Evolutionary conservation across 2,888 invertebrate genomes (phyloP).

Genomic region (Macropis europaea): DNA sequence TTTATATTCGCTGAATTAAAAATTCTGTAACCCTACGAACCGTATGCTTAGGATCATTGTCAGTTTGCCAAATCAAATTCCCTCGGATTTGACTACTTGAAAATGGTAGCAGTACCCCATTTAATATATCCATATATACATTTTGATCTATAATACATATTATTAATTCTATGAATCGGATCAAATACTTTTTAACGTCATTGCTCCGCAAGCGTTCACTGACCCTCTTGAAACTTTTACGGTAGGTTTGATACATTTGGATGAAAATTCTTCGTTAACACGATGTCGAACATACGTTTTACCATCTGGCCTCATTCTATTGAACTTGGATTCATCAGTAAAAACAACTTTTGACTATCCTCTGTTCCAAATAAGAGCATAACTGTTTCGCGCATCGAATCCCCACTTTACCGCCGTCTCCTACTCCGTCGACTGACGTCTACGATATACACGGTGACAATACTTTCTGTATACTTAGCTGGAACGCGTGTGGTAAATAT

Average conservation of each 20-base stretch:
- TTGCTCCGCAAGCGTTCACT: not conserved
- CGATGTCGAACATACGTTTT: no score
- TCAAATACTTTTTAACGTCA: not conserved
- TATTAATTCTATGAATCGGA: constrained; percentile 1
- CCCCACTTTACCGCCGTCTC: no score
- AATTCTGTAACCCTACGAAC: not conserved
- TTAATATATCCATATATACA: not conserved
- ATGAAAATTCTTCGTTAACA: not conserved
- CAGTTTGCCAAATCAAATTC: not conserved
- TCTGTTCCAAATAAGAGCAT: no score
- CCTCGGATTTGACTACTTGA: not conserved
- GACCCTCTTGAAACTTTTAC: not conserved
- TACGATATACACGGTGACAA: no score
- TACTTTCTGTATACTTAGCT: no score
- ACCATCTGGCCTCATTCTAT: no score
- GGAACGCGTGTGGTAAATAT: no score
- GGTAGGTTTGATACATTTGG: not conserved
- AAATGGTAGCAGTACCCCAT: not conserved
- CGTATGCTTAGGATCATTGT: not conserved
- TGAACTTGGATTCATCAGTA: not conserved
- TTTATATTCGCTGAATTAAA: not conserved
- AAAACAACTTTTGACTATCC: not conserved
- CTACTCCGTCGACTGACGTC: no score
- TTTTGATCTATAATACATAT: not conserved
- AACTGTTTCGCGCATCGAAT: no score